Conservation (phyloP, 2,113 vertebrate species). For the Eurypyga helias region DNA sequence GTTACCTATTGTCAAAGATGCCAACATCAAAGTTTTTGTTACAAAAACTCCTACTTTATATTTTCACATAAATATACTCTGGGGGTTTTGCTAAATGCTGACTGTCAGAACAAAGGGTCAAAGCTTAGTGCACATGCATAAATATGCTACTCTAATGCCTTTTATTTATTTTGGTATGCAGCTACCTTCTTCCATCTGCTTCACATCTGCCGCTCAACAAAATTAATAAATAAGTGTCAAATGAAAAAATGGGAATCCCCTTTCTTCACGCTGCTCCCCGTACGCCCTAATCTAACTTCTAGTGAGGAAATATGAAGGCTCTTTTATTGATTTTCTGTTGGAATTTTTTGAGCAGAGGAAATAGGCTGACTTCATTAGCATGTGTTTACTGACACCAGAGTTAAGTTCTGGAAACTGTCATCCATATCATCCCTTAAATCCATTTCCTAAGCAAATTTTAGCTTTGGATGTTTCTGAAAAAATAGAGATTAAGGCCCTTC, state of each 20-base stretch:
- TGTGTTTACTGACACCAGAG: neutral
- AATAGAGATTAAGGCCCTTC: neutral
- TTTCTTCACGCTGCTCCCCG: neutral
- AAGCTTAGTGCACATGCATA: neutral
- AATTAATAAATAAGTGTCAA: neutral
- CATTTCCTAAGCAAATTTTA: neutral
- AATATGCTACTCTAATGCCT: neutral
- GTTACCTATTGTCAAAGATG: neutral
- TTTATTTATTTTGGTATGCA: slow-evolving; percentile 1
- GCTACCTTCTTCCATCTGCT: neutral
- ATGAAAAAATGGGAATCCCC: neutral
- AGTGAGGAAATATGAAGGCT: neutral
- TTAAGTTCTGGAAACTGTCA: neutral
- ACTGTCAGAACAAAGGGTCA: slow-evolving; percentile 52
- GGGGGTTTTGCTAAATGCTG: slow-evolving; percentile 14
- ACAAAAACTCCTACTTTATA: neutral
- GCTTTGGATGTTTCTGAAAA: neutral
- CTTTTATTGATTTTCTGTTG: neutral
- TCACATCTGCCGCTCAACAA: neutral
- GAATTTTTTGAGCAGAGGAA: neutral
- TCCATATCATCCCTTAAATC: neutral
- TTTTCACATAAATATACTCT: neutral
- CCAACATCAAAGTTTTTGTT: slow-evolving; percentile 28
- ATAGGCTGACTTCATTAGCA: neutral
- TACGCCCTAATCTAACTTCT: neutral